Evolutionary conservation across 1,140 invertebrate species (phyloP).

Genomic region (Danaus plexippus): DNA sequence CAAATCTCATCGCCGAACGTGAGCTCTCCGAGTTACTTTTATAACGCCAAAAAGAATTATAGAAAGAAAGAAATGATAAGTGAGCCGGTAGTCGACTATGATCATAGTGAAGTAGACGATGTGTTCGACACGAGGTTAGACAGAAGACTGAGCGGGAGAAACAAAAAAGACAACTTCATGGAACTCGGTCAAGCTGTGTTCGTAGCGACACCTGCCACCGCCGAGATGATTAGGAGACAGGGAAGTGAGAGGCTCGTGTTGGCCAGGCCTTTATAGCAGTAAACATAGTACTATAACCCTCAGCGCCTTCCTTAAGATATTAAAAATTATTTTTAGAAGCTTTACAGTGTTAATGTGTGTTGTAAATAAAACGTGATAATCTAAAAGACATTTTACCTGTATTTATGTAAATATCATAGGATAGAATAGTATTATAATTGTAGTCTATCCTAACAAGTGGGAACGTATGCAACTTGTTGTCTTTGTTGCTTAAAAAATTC

Average conservation of each 20-base stretch:
- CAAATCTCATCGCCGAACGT: conserved; percentile 59
- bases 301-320: background rate
- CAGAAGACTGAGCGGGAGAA: conserved; percentile 36
- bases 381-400: conserved; percentile 5
- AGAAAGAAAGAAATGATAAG: conserved; percentile 53
- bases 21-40: conserved; percentile 41
- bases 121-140: conserved; percentile 53
- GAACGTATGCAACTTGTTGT: too few species aligned
- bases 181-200: conserved; percentile 62
- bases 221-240: conserved; percentile 61
- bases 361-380: conserved; percentile 10
- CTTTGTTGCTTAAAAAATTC: too few species aligned
- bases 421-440: background rate
- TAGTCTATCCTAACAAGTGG: too few species aligned
- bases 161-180: conserved; percentile 56
- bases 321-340: too few species aligned
- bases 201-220: conserved; percentile 57
- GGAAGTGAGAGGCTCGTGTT: conserved; percentile 60
- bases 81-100: conserved; percentile 67
- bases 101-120: conserved; percentile 67
- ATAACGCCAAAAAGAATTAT: conserved; percentile 42
- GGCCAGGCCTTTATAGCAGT: conserved; percentile 53
- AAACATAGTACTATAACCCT: conserved; percentile 1
- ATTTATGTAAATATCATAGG: conserved; percentile 18
- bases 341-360: conserved; percentile 6